Conservation (phyloP, 35 echinoderm and acorn worm species). For the Strongylocentrotus purpuratus region DNA sequence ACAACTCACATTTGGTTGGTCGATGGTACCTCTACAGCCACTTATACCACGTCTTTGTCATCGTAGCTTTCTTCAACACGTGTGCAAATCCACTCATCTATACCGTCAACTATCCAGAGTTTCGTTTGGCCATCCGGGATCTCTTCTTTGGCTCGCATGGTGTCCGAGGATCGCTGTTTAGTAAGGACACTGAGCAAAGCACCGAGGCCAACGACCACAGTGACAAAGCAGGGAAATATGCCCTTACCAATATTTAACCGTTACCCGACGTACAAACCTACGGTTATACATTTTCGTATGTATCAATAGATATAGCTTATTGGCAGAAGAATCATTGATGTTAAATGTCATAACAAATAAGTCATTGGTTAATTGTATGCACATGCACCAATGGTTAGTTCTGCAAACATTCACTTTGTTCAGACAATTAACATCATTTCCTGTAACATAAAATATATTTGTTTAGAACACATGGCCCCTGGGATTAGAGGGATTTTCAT, state of each 20-base stretch:
- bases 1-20: neutral
- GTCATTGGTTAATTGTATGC: no score
- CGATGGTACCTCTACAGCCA: slow-evolving; percentile 34
- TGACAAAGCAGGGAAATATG: neutral
- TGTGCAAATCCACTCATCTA: slow-evolving; percentile 34
- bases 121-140: slow-evolving; percentile 15
- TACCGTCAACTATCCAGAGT: slow-evolving; percentile 12
- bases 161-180: neutral
- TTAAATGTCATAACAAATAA: no score
- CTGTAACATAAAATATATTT: no score
- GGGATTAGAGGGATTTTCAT: no score
- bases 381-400: no score
- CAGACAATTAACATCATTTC: no score
- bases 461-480: no score
- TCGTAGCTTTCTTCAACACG: slow-evolving; percentile 1
- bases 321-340: no score
- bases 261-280: no score
- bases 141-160: neutral
- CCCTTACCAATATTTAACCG: neutral
- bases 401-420: no score
- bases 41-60: neutral
- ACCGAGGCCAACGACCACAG: neutral
- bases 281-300: no score
- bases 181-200: neutral
- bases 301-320: no score